Evolutionary conservation across 1,140 invertebrate genomes (phyloP).

Genomic region (Charaxes varanes): DNA sequence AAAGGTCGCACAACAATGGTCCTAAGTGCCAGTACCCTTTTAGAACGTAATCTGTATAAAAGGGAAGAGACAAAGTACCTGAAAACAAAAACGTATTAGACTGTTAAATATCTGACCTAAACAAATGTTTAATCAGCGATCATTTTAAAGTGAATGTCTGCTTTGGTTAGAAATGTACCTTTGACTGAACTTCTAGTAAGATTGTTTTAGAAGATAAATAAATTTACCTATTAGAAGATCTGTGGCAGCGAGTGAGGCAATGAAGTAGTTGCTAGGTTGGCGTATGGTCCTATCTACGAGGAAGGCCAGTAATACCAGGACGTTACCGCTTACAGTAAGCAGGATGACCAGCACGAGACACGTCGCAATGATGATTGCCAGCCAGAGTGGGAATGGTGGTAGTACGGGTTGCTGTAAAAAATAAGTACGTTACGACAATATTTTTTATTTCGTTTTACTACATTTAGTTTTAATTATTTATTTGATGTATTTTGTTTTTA

Average conservation of each 20-base stretch:
- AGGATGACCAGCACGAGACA: slow-evolving; percentile 91
- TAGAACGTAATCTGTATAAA: slow-evolving; percentile 96
- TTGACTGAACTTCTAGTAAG: too few relatives aligned
- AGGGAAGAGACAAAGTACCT: slow-evolving; percentile 95
- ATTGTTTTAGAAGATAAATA: too few relatives aligned
- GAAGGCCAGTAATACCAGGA: slow-evolving; percentile 96
- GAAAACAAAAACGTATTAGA: slow-evolving; percentile 47
- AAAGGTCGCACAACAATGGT: slow-evolving; percentile 96
- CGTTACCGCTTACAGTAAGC: slow-evolving; percentile 95
- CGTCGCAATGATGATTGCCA: slow-evolving; percentile 93
- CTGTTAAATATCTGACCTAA: neutral
- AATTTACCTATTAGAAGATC: slow-evolving; percentile 96
- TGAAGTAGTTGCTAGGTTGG: slow-evolving; percentile 99
- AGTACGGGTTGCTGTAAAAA: slow-evolving; percentile 75
- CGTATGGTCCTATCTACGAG: slow-evolving; percentile 97
- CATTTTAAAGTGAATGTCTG: too few relatives aligned
- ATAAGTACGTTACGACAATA: too few relatives aligned
- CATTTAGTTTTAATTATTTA: too few relatives aligned
- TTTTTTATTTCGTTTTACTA: too few relatives aligned
- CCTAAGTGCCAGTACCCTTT: slow-evolving; percentile 98
- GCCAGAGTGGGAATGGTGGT: slow-evolving; percentile 92
- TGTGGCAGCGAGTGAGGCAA: slow-evolving; percentile 97
- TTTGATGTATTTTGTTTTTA: too few relatives aligned
- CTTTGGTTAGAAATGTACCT: too few relatives aligned
- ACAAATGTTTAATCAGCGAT: neutral